A percentile compares a stretch with the other conserved stretches of the same genome.
Conservation (phyloP, 2,888 invertebrate species). For the Athetis lepigone region DNA sequence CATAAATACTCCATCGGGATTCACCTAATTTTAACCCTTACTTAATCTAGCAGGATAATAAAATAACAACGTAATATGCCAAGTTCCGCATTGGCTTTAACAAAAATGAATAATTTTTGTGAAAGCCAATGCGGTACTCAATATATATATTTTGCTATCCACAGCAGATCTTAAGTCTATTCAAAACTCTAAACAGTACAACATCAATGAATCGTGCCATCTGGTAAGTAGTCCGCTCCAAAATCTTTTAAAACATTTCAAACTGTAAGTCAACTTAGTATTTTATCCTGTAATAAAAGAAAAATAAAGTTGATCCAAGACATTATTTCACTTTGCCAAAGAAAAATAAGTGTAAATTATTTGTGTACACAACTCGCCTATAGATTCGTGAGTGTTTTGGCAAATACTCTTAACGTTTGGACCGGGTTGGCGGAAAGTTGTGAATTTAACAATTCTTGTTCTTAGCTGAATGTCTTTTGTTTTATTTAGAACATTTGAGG, state of each 20-base stretch:
- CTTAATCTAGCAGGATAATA: too few species aligned
- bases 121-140: too few species aligned
- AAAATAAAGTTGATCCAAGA: slow-evolving; percentile 40
- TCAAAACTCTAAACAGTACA: not conserved
- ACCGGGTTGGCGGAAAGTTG: slow-evolving; percentile 47
- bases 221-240: not conserved
- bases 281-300: slow-evolving; percentile 16
- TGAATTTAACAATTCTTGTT: slow-evolving; percentile 50
- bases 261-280: slow-evolving; percentile 7
- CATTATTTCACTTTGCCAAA: slow-evolving; percentile 52
- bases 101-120: too few species aligned
- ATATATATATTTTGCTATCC: not conserved
- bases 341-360: slow-evolving; percentile 51
- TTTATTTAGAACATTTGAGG: slow-evolving; percentile 30
- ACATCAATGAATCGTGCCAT: not conserved
- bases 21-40: too few species aligned
- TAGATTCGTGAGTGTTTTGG: slow-evolving; percentile 56
- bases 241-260: slow-evolving; percentile 38
- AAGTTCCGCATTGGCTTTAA: too few species aligned
- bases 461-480: slow-evolving; percentile 32
- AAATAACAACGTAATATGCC: too few species aligned
- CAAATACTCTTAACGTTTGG: slow-evolving; percentile 46
- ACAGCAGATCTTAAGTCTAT: not conserved
- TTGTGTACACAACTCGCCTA: slow-evolving; percentile 48
- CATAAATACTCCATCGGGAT: too few species aligned